Base-by-base conservation (phyloP, 2,113 vertebrate genomes). In the Acinonyx jubatus region DNA sequence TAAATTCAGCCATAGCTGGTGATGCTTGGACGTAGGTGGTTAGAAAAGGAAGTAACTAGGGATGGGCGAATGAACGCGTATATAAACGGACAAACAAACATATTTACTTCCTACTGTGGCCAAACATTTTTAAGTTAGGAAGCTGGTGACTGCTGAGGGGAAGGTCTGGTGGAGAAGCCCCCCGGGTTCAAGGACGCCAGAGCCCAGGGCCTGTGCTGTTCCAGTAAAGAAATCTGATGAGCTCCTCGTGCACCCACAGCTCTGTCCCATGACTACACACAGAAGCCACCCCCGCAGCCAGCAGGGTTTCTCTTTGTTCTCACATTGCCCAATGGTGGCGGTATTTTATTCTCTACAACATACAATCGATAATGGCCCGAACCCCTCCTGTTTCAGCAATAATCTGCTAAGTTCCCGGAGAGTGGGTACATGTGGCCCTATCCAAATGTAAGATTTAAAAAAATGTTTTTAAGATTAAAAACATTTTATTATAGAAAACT, bases 181-280 rank as follows among this genome's bases (percentile, higher is more conserved):
- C 61, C 48, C 2, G 3, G 1, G 65, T 18, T 57, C 61, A 57
- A 48, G 85, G 31, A 55, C 55, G 68, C 11, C 55, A 19, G 23
- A 76, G 52, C 13, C 50, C 66, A 6, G 50, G 10, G 85, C 10
- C n/a, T 5, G 5, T 33, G 21, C 10, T 15, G n/a, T 14, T 31
- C 55, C 7, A 0, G 13, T 23, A 52, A 38, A 71, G 65, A 65
- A 48, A 36, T 14, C 41, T 29, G 65, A 86, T 29, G 65, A 86
- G 50, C 50, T 31, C 48, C 12, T 79, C 23, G 0, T 1, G 19
- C 7, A 25, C 3, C 2, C 45, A 19, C 74, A 5, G 0, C 36
- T 81, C 84, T 36, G 25, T 25, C 69, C 19, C 1, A 0, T 5
- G 25, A 63, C 61, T 63, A 5, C 33, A 3, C 10, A 18, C 0